Percentiles rank a stretch among this genome's conserved stretches.
These are phyloP conservation scores for Nemoura dubitans DNA, from an alignment of 2,888 invertebrate genomes.

Conservation along the genomic window DNA sequence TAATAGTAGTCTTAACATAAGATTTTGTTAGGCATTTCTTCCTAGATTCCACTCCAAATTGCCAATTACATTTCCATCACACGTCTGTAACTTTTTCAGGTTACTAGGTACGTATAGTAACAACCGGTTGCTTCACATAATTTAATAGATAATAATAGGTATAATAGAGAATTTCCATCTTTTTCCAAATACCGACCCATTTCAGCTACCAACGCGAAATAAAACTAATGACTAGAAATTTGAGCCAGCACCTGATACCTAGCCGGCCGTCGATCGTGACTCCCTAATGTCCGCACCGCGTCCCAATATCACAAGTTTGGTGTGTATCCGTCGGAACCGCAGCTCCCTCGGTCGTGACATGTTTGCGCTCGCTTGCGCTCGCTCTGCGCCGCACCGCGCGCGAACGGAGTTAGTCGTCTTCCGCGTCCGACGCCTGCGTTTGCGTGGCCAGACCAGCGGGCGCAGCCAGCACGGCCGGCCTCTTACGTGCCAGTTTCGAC, in stretches of 20 bases:
- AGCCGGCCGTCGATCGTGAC: neutral
- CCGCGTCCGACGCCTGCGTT: constrained; percentile 20
- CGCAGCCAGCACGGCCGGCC: constrained; percentile 53
- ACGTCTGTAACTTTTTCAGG: neutral
- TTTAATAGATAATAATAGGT: too few relatives aligned
- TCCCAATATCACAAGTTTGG: neutral
- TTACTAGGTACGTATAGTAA: too few relatives aligned
- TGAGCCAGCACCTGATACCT: neutral
- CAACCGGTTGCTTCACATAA: too few relatives aligned
- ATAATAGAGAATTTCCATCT: neutral
- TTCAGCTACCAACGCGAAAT: neutral
- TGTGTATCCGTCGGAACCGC: neutral
- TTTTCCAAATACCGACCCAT: neutral
- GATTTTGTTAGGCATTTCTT: neutral
- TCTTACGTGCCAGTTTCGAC: constrained; percentile 60
- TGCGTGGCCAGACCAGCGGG: neutral
- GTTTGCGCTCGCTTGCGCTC: too few relatives aligned
- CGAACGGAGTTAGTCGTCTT: constrained; percentile 17
- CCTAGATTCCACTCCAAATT: neutral
- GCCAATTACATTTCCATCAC: neutral
- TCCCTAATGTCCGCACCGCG: neutral
- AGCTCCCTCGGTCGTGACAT: too few relatives aligned
- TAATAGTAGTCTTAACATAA: neutral
- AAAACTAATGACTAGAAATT: neutral
- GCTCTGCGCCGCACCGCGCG: too few relatives aligned